These are phyloP conservation scores for Camelus dromedarius DNA, from an alignment of 2,113 vertebrate species.

Conservation along the genomic window DNA sequence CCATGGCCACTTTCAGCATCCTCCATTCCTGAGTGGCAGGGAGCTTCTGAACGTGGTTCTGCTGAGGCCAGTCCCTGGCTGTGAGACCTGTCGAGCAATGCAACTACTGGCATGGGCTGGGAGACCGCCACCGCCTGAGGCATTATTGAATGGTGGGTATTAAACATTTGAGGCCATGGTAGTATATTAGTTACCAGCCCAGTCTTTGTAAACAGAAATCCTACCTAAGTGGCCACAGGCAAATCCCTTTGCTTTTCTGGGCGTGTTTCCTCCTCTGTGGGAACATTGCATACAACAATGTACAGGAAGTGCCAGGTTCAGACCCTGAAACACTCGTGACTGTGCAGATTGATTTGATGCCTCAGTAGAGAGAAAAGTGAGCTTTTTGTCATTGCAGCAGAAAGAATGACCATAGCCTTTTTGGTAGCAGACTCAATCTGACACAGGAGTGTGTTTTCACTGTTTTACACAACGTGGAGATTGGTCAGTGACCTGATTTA, in stretches of 20 bases:
- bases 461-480: neutral
- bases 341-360: constrained; percentile 38
- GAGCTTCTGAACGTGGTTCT: neutral
- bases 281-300: neutral
- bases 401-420: neutral
- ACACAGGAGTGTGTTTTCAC: neutral
- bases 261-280: neutral
- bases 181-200: neutral
- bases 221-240: neutral
- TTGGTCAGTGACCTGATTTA: neutral
- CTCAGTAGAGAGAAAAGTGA: neutral
- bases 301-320: neutral
- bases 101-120: neutral
- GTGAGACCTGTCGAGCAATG: rapidly evolving
- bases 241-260: neutral
- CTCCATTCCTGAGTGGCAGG: neutral
- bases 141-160: neutral
- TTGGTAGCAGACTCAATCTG: neutral
- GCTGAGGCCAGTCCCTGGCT: neutral
- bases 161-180: neutral
- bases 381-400: neutral
- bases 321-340: neutral
- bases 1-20: neutral
- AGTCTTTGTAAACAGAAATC: constrained; percentile 26
- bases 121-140: neutral